Evolutionary conservation across 2,888 invertebrate genomes (phyloP).

Genomic region (Bombyx huttoni): DNA sequence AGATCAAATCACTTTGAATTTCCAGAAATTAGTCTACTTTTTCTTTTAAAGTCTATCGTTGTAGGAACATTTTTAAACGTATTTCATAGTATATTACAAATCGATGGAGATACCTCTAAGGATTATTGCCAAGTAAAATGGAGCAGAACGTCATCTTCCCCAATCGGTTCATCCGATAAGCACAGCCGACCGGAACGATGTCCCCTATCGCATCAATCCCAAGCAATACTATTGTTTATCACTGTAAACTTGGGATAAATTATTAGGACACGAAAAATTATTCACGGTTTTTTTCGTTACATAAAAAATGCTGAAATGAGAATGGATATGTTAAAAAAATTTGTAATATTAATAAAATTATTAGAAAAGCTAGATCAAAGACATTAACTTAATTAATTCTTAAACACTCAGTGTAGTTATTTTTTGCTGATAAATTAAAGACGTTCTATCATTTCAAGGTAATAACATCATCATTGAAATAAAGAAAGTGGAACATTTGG

Average conservation of each 20-base stretch:
- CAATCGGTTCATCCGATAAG: slow-evolving; percentile 58
- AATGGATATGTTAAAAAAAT: neutral
- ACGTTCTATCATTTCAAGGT: no score
- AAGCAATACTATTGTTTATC: slow-evolving; percentile 40
- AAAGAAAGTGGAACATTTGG: no score
- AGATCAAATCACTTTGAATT: neutral
- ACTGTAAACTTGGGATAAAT: slow-evolving; percentile 17
- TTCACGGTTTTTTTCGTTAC: neutral
- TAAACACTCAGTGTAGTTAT: no score
- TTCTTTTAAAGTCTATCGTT: neutral
- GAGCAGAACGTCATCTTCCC: slow-evolving; percentile 56
- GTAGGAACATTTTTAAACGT: neutral
- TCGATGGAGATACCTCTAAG: slow-evolving; percentile 17
- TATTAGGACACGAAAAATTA: neutral
- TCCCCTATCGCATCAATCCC: slow-evolving; percentile 54
- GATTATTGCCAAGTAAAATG: slow-evolving; percentile 56
- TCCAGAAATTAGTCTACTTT: neutral
- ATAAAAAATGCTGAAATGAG: neutral
- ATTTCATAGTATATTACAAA: neutral
- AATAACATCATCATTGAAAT: no score
- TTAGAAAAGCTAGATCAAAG: no score
- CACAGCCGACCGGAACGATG: slow-evolving; percentile 61
- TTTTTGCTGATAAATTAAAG: no score
- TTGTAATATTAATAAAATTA: no score
- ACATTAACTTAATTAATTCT: no score